Conservation (phyloP, 2,797 vertebrate species). For the Myotis findleyi region DNA sequence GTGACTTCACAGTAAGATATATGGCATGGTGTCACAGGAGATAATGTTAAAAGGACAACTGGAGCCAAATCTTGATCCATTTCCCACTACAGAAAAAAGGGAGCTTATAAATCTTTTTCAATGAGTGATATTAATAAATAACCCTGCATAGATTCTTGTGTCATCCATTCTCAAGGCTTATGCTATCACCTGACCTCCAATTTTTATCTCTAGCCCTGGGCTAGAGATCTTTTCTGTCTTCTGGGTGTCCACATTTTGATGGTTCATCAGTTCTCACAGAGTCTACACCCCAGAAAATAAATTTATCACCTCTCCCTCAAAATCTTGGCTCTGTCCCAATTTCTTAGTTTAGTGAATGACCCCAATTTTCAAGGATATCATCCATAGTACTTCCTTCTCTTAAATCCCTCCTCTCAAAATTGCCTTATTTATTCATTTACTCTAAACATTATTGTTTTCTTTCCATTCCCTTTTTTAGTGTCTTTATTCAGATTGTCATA, state of each 20-base stretch:
- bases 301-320: slow-evolving; percentile 21
- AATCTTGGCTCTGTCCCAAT: not conserved
- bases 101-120: not conserved
- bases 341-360: not conserved
- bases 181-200: not conserved
- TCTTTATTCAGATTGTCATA: not conserved
- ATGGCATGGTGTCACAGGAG: not conserved
- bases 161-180: not conserved
- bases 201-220: not conserved
- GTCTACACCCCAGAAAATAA: not conserved
- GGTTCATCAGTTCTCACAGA: not conserved
- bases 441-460: not conserved
- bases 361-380: not conserved
- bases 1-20: slow-evolving; percentile 32
- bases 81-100: not conserved
- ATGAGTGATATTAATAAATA: not conserved
- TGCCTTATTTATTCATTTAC: not conserved
- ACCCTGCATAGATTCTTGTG: not conserved
- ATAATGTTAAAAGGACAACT: not conserved
- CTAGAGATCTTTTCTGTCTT: not conserved
- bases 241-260: not conserved
- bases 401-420: not conserved
- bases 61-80: not conserved
- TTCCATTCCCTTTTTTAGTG: not conserved
- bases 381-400: not conserved